Conservation (phyloP, 2,797 vertebrate genomes). For the Leucoraja ocellata region DNA sequence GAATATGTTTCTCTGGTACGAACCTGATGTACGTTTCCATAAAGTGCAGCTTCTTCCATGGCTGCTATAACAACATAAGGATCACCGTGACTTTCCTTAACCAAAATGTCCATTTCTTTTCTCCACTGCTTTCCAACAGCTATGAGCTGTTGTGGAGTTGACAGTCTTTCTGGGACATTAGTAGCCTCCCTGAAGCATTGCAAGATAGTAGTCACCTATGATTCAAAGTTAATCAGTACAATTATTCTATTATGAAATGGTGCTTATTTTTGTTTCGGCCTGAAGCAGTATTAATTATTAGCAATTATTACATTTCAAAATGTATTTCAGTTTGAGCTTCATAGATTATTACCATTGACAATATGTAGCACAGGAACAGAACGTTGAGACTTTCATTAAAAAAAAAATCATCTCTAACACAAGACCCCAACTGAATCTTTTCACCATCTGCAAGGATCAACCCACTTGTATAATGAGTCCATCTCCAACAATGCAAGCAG, state of each 20-base stretch:
- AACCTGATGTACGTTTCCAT: constrained; percentile 79
- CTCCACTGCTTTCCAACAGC: constrained; percentile 70
- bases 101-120: constrained; percentile 56
- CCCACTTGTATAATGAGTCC: too few relatives aligned
- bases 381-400: too few relatives aligned
- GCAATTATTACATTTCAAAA: background rate
- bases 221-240: background rate
- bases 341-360: background rate
- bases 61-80: constrained; percentile 69
- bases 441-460: too few relatives aligned
- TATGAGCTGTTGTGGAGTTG: constrained; percentile 65
- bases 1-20: constrained; percentile 39
- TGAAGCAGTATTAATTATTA: background rate
- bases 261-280: background rate
- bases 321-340: background rate
- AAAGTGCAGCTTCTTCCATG: constrained; percentile 76
- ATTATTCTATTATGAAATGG: background rate
- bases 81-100: constrained; percentile 64
- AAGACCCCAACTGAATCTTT: too few relatives aligned
- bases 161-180: constrained; percentile 49
- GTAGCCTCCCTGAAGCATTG: constrained; percentile 66
- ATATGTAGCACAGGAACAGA: background rate
- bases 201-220: constrained; percentile 69
- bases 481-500: too few relatives aligned
- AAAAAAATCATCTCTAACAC: too few relatives aligned